Percentiles rank a stretch among this genome's conserved stretches.
Conservation (phyloP, 2,113 vertebrate species). For the Pseudorasbora parva region DNA sequence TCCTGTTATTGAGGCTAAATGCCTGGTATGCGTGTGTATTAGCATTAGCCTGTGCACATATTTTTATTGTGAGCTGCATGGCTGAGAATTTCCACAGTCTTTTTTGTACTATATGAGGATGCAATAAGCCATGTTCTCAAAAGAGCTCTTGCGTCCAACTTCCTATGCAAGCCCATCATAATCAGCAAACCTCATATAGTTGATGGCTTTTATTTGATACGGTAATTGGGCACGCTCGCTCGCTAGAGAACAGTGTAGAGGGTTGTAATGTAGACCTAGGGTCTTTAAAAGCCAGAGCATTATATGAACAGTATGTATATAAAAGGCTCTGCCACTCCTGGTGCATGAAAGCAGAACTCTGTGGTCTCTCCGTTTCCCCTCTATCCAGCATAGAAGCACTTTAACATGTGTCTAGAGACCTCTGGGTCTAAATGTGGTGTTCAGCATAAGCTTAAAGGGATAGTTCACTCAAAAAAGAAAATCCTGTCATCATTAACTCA, state of each 20-base stretch:
- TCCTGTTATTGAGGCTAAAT: neutral
- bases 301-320: conserved; percentile 47
- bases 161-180: conserved; percentile 27
- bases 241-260: conserved; percentile 5
- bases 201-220: conserved; percentile 45
- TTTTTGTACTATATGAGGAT: conserved; percentile 12
- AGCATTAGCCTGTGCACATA: neutral
- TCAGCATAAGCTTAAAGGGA: conserved; percentile 3
- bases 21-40: neutral
- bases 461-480: neutral
- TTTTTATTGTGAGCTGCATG: conserved; percentile 24
- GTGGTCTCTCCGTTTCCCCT: conserved; percentile 15
- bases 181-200: conserved; percentile 38
- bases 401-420: conserved; percentile 17
- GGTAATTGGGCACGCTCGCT: conserved; percentile 24
- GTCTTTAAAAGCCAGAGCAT: conserved; percentile 40
- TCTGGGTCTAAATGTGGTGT: conserved; percentile 19
- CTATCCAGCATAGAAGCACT: conserved; percentile 12
- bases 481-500: neutral
- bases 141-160: neutral
- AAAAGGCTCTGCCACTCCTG: conserved; percentile 39
- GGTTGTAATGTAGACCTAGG: conserved; percentile 34
- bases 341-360: conserved; percentile 30
- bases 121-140: neutral
- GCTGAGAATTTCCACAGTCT: conserved; percentile 14